Percentiles rank a stretch among this genome's conserved stretches.
Conservation (phyloP, 2,113 vertebrate species). For the Phodopus roborovskii region DNA sequence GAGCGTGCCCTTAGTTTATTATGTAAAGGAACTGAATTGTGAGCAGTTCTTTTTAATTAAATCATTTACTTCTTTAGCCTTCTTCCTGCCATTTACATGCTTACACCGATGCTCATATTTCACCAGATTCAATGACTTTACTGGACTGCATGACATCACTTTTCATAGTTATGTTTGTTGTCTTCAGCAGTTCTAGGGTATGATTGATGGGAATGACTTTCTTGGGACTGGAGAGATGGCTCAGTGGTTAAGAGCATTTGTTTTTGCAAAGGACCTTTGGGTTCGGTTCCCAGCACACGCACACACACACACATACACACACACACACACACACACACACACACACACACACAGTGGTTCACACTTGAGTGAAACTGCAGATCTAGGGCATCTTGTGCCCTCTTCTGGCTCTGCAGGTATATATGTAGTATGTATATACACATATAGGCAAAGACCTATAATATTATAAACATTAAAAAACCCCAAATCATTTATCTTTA, state of each 20-base stretch:
- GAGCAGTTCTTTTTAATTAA: constrained; percentile 10
- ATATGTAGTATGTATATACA: not conserved
- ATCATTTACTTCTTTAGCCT: constrained; percentile 21
- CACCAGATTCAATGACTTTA: not conserved
- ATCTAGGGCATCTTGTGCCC: not conserved
- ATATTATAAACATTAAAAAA: not conserved
- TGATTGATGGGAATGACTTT: not conserved
- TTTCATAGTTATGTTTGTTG: not conserved
- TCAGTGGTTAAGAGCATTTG: not conserved
- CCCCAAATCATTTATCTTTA: constrained; percentile 34
- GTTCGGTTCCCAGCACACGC: not conserved
- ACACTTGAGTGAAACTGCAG: not conserved
- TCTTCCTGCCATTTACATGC: not conserved
- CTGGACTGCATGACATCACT: constrained; percentile 7
- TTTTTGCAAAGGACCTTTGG: not conserved
- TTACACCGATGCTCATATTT: not conserved
- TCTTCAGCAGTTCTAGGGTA: not conserved
- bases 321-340: no score
- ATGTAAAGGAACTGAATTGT: not conserved
- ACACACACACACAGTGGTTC: not conserved
- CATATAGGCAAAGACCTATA: not conserved
- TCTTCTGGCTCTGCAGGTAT: not conserved
- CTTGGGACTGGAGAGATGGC: not conserved
- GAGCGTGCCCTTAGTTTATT: not conserved
- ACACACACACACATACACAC: no score